Conservation (phyloP, 1,140 invertebrate genomes). For the Pogonus chalceus region DNA sequence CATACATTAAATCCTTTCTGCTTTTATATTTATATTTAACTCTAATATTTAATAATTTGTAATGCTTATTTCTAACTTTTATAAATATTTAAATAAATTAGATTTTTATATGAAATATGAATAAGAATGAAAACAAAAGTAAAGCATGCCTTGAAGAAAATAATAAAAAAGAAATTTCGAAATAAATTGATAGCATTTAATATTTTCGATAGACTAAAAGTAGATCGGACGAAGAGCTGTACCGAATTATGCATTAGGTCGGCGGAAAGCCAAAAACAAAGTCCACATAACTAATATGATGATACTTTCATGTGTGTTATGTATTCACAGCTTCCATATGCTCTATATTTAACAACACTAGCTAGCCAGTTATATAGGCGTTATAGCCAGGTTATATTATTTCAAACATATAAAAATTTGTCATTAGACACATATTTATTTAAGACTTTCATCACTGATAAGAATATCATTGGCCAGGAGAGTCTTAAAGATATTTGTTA, state of each 20-base stretch:
- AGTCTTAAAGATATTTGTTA: not conserved
- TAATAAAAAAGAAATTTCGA: too few relatives aligned
- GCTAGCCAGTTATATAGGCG: not conserved
- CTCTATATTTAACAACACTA: slow-evolving; percentile 1
- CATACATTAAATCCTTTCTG: too few relatives aligned
- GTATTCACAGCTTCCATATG: not conserved
- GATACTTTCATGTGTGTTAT: not conserved
- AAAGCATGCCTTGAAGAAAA: too few relatives aligned
- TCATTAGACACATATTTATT: not conserved
- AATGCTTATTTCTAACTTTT: too few relatives aligned
- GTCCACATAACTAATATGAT: not conserved
- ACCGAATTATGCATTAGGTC: not conserved
- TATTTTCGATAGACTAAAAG: not conserved
- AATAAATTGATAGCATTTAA: not conserved
- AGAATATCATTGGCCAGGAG: not conserved
- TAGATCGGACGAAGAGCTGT: not conserved
- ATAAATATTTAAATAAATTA: too few relatives aligned
- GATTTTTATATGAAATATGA: too few relatives aligned
- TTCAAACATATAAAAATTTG: not conserved
- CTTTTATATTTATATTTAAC: too few relatives aligned
- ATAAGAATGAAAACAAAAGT: too few relatives aligned
- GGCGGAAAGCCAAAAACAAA: not conserved
- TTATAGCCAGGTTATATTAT: not conserved
- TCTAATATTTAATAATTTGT: too few relatives aligned
- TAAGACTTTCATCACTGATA: slow-evolving; percentile 3